Evolutionary conservation across 2,888 invertebrate genomes (phyloP).

Genomic region (Torymus tubicola): DNA sequence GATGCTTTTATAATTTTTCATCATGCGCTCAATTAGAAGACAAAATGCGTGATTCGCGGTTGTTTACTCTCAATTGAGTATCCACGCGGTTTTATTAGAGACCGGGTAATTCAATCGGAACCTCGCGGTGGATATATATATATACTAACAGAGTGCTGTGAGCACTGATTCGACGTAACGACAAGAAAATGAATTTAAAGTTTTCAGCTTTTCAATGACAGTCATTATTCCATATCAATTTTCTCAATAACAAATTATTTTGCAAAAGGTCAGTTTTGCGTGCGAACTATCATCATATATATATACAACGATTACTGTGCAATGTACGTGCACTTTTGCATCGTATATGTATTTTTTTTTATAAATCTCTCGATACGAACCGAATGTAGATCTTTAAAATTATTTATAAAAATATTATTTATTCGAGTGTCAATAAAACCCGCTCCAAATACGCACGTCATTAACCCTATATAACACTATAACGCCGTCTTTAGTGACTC

Average conservation of each 20-base stretch:
- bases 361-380: too few species aligned
- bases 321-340: too few species aligned
- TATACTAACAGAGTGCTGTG: constrained; percentile 4
- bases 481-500: too few species aligned
- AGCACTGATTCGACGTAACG: not conserved
- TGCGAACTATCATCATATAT: too few species aligned
- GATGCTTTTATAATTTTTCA: not conserved
- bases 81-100: constrained; percentile 14
- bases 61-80: constrained; percentile 36
- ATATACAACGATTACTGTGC: too few species aligned
- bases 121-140: constrained; percentile 14
- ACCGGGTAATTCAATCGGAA: constrained; percentile 14
- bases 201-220: constrained; percentile 10
- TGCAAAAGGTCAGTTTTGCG: constrained; percentile 19
- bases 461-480: too few species aligned
- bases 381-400: too few species aligned
- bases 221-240: constrained; percentile 5
- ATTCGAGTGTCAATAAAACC: too few species aligned
- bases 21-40: not conserved
- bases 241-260: not conserved
- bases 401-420: too few species aligned
- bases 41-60: constrained; percentile 30
- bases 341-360: too few species aligned
- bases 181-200: constrained; percentile 13
- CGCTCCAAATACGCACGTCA: too few species aligned